phyloP scores from a whole-genome alignment of 2,113 vertebrate genomes.

The Macaca nemestrina region DNA sequence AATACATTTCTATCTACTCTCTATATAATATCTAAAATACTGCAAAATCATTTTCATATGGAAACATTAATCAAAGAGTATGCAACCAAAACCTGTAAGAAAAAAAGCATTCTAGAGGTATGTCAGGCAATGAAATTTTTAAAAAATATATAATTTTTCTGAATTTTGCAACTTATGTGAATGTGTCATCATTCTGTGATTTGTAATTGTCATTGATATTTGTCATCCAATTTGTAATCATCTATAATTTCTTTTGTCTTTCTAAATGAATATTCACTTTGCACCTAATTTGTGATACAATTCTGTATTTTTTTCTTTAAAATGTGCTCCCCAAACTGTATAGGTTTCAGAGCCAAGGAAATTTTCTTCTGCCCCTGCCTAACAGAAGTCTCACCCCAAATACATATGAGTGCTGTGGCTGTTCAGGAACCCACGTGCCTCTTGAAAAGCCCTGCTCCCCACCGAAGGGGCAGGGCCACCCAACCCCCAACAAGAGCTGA shows the following conservation, averaged over 20 bases:
- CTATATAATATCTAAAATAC: conserved; percentile 41
- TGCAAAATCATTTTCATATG: conserved; percentile 30
- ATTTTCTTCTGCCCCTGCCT: not conserved
- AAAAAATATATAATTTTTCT: not conserved
- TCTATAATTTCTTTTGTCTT: not conserved
- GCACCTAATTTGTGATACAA: not conserved
- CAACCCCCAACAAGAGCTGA: not conserved
- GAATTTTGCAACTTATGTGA: not conserved
- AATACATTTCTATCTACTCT: conserved; percentile 18
- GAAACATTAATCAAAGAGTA: conserved; percentile 6
- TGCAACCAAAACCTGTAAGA: not conserved
- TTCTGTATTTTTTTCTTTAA: not conserved
- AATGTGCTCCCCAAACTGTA: not conserved
- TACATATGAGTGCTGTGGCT: not conserved
- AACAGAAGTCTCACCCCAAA: not conserved
- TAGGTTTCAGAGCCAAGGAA: not conserved
- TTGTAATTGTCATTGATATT: not conserved
- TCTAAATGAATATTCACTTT: conserved; percentile 43
- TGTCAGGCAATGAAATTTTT: not conserved
- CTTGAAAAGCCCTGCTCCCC: fast-evolving
- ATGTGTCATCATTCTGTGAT: not conserved
- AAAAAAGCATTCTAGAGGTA: not conserved
- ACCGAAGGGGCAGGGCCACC: not conserved
- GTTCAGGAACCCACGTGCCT: not conserved
- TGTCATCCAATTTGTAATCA: not conserved